Percentiles rank a stretch among this genome's conserved stretches.
phyloP scores from a whole-genome alignment of 2,797 vertebrate genomes.

The Remorina albescens region DNA sequence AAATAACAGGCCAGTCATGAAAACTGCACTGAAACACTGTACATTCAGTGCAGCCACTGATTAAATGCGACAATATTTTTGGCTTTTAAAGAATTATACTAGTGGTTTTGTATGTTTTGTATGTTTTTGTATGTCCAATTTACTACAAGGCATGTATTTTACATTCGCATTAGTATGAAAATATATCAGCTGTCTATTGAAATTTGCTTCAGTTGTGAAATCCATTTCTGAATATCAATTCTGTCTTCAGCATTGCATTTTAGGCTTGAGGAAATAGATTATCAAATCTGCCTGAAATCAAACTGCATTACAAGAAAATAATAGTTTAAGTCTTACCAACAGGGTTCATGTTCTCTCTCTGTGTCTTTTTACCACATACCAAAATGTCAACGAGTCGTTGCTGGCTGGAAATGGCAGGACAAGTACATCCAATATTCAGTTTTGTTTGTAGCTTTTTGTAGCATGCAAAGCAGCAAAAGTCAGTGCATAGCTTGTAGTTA shows the following conservation, averaged over 20 bases:
- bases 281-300: neutral
- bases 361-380: neutral
- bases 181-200: neutral
- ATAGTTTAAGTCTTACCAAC: neutral
- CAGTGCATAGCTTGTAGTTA: neutral
- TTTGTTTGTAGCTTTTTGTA: neutral
- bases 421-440: neutral
- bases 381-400: neutral
- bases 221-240: neutral
- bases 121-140: no score
- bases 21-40: constrained; percentile 24
- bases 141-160: neutral
- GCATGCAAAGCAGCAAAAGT: neutral
- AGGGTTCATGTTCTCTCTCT: constrained; percentile 15
- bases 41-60: constrained; percentile 20
- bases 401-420: neutral
- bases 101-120: neutral
- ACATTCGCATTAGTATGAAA: neutral
- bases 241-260: neutral
- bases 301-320: neutral
- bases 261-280: neutral
- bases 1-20: constrained; percentile 38
- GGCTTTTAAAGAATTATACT: neutral
- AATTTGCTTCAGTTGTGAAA: neutral
- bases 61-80: neutral